Conservation (phyloP, 1,140 invertebrate genomes). For the Harpegnathos saltator region DNA sequence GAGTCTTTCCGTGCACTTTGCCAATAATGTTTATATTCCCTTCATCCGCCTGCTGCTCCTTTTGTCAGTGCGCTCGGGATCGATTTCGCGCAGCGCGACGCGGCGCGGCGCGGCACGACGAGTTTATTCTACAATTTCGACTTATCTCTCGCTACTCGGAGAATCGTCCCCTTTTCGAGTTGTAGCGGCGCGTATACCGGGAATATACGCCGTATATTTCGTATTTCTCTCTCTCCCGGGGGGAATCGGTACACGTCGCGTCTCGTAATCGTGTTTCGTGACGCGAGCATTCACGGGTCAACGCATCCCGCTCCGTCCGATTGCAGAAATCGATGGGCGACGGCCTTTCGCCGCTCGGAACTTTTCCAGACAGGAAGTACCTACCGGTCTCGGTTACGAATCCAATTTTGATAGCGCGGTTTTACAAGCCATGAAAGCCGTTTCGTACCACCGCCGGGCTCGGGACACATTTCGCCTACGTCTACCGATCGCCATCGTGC, state of each 20-base stretch:
- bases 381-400: slow-evolving; percentile 47
- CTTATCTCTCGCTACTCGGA: too few species aligned
- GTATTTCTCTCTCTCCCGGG: not conserved
- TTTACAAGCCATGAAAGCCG: slow-evolving; percentile 27
- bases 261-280: slow-evolving; percentile 12
- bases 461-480: not conserved
- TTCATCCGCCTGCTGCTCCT: too few species aligned
- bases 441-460: not conserved
- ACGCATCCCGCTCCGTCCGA: slow-evolving; percentile 27
- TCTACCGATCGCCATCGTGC: slow-evolving; percentile 7
- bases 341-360: slow-evolving; percentile 25
- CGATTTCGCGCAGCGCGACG: too few species aligned
- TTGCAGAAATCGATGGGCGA: slow-evolving; percentile 29
- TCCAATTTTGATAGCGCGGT: slow-evolving; percentile 43
- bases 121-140: too few species aligned
- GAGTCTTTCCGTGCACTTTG: too few species aligned
- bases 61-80: too few species aligned
- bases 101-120: too few species aligned
- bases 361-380: slow-evolving; percentile 17
- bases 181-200: too few species aligned
- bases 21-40: too few species aligned
- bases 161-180: too few species aligned
- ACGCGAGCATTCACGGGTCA: slow-evolving; percentile 20
- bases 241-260: too few species aligned
- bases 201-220: not conserved